These are phyloP conservation scores for Miichthys miiuy DNA, from an alignment of 2,797 vertebrate genomes.

Conservation along the genomic window DNA sequence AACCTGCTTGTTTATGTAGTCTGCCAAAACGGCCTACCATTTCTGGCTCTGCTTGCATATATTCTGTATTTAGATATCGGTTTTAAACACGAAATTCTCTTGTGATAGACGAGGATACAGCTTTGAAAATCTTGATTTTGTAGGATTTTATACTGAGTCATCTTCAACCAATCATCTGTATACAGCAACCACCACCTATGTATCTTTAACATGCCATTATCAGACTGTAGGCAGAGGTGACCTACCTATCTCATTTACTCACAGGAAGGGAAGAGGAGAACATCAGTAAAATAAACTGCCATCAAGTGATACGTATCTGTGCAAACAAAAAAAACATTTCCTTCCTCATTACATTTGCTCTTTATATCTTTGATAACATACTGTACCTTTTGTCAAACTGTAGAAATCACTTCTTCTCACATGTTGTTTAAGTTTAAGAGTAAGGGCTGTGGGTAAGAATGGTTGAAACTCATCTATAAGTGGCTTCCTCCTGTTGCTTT, in stretches of 20 bases:
- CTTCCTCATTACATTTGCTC: slow-evolving; percentile 46
- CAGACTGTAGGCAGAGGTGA: background rate
- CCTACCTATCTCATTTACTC: background rate
- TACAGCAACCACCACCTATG: slow-evolving; percentile 7
- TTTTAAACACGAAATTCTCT: slow-evolving; percentile 58
- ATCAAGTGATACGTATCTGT: slow-evolving; percentile 22
- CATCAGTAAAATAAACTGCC: slow-evolving; percentile 23
- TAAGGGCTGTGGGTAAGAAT: slow-evolving; percentile 31
- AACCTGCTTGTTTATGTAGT: slow-evolving; percentile 55
- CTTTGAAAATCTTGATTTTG: slow-evolving; percentile 76
- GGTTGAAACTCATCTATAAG: slow-evolving; percentile 32
- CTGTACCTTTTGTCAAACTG: slow-evolving; percentile 19
- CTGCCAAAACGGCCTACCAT: slow-evolving; percentile 44
- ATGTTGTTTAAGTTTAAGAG: slow-evolving; percentile 22
- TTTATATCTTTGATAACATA: slow-evolving; percentile 46
- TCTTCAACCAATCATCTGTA: slow-evolving; percentile 34
- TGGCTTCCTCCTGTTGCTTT: slow-evolving; percentile 52
- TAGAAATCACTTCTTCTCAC: slow-evolving; percentile 22
- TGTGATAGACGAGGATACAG: slow-evolving; percentile 60
- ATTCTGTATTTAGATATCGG: slow-evolving; percentile 65
- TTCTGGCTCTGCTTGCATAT: slow-evolving; percentile 65
- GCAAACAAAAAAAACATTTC: slow-evolving; percentile 11
- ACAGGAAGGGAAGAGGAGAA: slow-evolving; percentile 9
- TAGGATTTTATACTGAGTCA: slow-evolving; percentile 81
- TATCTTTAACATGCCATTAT: slow-evolving; percentile 18